A percentile compares a stretch with the other conserved stretches of the same genome.
These are phyloP conservation scores for Turnix velox DNA, from an alignment of 2,113 vertebrate species.

Conservation along the genomic window DNA sequence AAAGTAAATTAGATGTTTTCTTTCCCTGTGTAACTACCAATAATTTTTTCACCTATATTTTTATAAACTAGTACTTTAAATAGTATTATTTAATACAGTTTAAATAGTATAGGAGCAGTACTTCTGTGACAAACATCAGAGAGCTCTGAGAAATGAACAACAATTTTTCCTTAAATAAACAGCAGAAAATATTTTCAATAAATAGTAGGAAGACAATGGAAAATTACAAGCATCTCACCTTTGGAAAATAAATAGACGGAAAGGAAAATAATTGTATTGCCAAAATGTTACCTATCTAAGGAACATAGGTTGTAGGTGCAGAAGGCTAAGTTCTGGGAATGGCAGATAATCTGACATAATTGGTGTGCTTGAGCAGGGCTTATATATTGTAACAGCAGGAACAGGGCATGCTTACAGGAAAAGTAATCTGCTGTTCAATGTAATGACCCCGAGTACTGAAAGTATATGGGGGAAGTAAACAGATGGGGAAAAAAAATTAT, in stretches of 20 bases:
- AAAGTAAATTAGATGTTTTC: background rate
- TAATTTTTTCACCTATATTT: background rate
- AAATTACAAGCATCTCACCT: background rate
- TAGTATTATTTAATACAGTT: background rate
- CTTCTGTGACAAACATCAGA: background rate
- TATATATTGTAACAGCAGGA: background rate
- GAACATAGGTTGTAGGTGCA: background rate
- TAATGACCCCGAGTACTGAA: background rate
- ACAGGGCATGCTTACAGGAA: background rate
- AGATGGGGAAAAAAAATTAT: background rate
- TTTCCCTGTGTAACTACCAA: background rate
- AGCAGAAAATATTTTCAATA: background rate
- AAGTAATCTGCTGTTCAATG: background rate
- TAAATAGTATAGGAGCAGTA: background rate
- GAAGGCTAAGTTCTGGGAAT: background rate
- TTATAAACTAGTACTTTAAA: background rate
- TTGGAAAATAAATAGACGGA: background rate
- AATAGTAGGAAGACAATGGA: background rate
- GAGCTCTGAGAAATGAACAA: background rate
- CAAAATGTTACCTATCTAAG: background rate
- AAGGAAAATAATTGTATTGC: background rate
- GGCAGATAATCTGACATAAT: background rate
- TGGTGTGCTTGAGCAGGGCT: background rate
- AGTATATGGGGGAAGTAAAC: background rate
- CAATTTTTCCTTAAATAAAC: background rate